Evolutionary conservation across 37 sponge, comb jelly and placozoan species (phyloP).

Genomic region (Aphrocallistes beatrix): DNA sequence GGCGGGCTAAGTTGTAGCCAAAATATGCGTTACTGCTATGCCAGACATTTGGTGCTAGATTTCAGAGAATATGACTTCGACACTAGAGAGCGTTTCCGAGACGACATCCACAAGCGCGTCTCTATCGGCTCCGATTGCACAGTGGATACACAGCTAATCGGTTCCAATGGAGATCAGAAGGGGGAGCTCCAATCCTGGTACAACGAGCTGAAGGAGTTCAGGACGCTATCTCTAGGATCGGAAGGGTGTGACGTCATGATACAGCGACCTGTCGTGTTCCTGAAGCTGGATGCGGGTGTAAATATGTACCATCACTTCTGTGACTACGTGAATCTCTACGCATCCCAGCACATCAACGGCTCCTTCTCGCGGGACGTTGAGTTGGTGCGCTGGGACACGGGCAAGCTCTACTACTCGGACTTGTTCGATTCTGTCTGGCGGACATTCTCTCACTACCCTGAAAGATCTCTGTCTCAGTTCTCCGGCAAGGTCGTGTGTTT

Average conservation of each 20-base stretch:
- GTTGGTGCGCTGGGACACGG: slow-evolving; percentile 83
- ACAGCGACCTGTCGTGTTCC: slow-evolving; percentile 41
- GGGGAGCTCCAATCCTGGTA: slow-evolving; percentile 74
- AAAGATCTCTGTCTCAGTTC: slow-evolving; percentile 50
- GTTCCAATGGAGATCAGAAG: slow-evolving; percentile 43
- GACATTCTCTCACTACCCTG: slow-evolving; percentile 48
- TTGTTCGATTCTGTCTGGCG: slow-evolving; percentile 63
- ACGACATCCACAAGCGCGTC: slow-evolving; percentile 47
- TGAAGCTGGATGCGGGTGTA: slow-evolving; percentile 65
- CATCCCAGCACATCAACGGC: slow-evolving; percentile 74
- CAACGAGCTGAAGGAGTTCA: background rate
- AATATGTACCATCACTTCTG: slow-evolving; percentile 88
- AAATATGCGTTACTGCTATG: slow-evolving; percentile 49
- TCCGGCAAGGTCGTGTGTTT: slow-evolving; percentile 77
- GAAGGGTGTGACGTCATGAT: slow-evolving; percentile 54
- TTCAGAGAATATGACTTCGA: slow-evolving; percentile 33
- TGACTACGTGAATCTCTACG: slow-evolving; percentile 86
- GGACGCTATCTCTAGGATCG: background rate
- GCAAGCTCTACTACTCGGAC: slow-evolving; percentile 22
- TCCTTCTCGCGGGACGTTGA: slow-evolving; percentile 62
- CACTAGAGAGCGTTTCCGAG: slow-evolving; percentile 37
- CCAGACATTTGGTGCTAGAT: slow-evolving; percentile 59
- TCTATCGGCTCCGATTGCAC: slow-evolving; percentile 59
- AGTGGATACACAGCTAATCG: slow-evolving; percentile 22
- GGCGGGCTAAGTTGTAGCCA: slow-evolving; percentile 33